These are phyloP conservation scores for Zeuzera pyrina DNA, from an alignment of 2,888 invertebrate genomes.

Conservation along the genomic window DNA sequence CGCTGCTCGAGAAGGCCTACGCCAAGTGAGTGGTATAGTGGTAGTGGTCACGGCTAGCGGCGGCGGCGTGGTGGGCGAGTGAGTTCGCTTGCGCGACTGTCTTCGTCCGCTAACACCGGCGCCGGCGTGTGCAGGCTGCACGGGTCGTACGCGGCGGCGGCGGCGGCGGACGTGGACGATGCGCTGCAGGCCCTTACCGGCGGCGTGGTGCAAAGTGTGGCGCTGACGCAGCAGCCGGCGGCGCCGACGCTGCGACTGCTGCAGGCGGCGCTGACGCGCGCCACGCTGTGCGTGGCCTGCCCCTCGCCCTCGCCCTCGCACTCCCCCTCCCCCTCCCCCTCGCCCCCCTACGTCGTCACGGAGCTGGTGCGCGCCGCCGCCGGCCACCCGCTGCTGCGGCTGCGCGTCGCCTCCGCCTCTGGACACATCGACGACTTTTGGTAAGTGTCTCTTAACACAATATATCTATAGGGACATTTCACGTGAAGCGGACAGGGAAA, in stretches of 20 bases:
- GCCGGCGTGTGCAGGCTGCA: slow-evolving; percentile 71
- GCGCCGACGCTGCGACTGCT: slow-evolving; percentile 79
- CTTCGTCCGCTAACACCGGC: too few species aligned
- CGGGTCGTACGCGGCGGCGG: slow-evolving; percentile 79
- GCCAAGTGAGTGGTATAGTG: slow-evolving; percentile 81
- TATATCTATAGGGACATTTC: too few species aligned
- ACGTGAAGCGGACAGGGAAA: too few species aligned
- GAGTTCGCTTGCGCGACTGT: too few species aligned
- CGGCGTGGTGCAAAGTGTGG: slow-evolving; percentile 83
- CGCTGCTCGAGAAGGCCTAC: slow-evolving; percentile 85
- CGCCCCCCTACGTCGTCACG: slow-evolving; percentile 80
- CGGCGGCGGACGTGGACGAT: slow-evolving; percentile 76
- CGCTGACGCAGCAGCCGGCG: slow-evolving; percentile 75
- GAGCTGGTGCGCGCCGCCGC: slow-evolving; percentile 75
- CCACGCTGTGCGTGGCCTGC: slow-evolving; percentile 79
- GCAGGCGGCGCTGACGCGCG: slow-evolving; percentile 79
- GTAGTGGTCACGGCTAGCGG: too few species aligned
- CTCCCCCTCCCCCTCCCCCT: slow-evolving; percentile 74
- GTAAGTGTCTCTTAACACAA: too few species aligned
- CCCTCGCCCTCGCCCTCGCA: slow-evolving; percentile 19
- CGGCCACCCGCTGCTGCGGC: slow-evolving; percentile 13
- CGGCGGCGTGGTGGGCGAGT: too few species aligned
- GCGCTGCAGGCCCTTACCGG: slow-evolving; percentile 83
- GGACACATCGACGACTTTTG: too few species aligned
- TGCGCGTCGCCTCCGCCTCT: too few species aligned